These are phyloP conservation scores for Hypothenemus hampei DNA, from an alignment of 1,140 invertebrate species.

Conservation along the genomic window DNA sequence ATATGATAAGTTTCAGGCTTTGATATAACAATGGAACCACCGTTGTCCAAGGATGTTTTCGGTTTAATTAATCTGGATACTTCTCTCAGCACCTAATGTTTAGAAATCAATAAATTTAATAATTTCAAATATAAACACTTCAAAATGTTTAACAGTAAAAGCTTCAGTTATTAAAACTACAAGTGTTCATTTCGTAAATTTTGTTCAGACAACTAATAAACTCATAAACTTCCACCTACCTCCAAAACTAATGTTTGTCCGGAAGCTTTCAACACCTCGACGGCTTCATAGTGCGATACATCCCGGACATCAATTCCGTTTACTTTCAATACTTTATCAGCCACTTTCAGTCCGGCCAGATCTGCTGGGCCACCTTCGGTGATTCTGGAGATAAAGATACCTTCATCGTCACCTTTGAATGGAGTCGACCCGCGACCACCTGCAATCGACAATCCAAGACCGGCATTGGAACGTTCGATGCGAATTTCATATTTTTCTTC, in stretches of 20 bases:
- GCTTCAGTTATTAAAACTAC: too few species aligned
- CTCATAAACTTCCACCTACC: too few species aligned
- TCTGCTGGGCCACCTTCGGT: slow-evolving; percentile 86
- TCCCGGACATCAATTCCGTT: slow-evolving; percentile 82
- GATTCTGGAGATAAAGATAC: slow-evolving; percentile 87
- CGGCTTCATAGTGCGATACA: slow-evolving; percentile 93
- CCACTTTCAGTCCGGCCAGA: slow-evolving; percentile 73
- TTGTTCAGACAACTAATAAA: too few species aligned
- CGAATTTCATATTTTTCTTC: slow-evolving; percentile 76
- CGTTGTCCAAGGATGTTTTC: slow-evolving; percentile 4
- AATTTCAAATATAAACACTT: background rate
- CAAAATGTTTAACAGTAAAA: too few species aligned
- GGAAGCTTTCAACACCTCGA: slow-evolving; percentile 88
- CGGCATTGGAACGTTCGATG: slow-evolving; percentile 75
- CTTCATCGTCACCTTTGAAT: slow-evolving; percentile 90
- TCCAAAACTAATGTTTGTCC: slow-evolving; percentile 79
- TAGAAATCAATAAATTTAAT: background rate
- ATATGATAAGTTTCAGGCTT: slow-evolving; percentile 24
- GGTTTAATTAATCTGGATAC: slow-evolving; percentile 51
- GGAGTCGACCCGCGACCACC: slow-evolving; percentile 93
- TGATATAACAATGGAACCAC: too few species aligned
- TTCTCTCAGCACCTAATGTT: slow-evolving; percentile 51
- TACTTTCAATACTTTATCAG: slow-evolving; percentile 92
- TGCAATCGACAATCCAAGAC: slow-evolving; percentile 87
- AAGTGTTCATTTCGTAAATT: too few species aligned